These are phyloP conservation scores for Chiridota heheva DNA, from an alignment of 35 echinoderm and acorn worm genomes.

Conservation along the genomic window DNA sequence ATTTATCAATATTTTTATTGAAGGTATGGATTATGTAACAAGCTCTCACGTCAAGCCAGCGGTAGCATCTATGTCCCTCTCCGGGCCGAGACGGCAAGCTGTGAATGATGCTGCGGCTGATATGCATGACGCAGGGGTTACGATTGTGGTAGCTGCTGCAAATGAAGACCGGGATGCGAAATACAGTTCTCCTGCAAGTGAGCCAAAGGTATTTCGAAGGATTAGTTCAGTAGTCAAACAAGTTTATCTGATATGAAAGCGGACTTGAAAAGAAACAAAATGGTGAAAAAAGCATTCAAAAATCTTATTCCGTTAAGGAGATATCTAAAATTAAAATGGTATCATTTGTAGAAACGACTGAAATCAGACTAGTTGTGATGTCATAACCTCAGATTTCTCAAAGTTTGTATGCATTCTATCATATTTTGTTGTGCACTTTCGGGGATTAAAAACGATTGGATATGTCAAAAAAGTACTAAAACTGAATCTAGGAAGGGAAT, in stretches of 20 bases:
- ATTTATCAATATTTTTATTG: too few species aligned
- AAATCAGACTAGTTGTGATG: too few species aligned
- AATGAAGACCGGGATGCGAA: constrained; percentile 40
- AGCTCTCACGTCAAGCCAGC: constrained; percentile 5
- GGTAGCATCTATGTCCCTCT: constrained; percentile 58
- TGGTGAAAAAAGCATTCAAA: too few species aligned
- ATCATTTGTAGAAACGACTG: too few species aligned
- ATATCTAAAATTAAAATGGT: not conserved
- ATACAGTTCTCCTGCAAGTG: constrained; percentile 50
- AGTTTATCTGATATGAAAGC: too few species aligned
- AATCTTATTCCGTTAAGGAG: too few species aligned
- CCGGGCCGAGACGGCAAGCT: constrained; percentile 12
- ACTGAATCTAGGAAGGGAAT: too few species aligned
- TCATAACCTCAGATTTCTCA: too few species aligned
- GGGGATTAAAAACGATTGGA: too few species aligned
- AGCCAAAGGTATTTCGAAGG: constrained; percentile 13
- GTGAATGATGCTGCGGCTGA: constrained; percentile 26
- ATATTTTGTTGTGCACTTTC: not conserved
- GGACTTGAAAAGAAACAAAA: too few species aligned
- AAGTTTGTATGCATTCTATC: too few species aligned
- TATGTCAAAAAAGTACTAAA: too few species aligned
- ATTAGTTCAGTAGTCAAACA: not conserved
- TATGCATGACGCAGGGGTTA: constrained; percentile 37
- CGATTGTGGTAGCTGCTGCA: constrained; percentile 47
- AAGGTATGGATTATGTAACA: constrained; percentile 62